These are phyloP conservation scores for Drosophila parthenogenetica DNA, from an alignment of 2,888 invertebrate species.

Conservation along the genomic window DNA sequence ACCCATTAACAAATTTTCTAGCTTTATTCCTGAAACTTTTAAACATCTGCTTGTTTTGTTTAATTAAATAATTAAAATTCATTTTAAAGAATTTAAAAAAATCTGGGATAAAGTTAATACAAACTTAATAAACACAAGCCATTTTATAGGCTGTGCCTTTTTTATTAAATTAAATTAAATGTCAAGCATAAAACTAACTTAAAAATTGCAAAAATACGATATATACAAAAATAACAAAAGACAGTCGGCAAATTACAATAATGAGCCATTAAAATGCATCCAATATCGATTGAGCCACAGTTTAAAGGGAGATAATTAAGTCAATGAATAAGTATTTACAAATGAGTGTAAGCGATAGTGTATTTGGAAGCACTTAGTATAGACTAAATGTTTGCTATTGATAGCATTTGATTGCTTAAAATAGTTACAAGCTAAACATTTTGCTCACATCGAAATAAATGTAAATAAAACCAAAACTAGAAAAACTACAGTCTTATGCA, in stretches of 20 bases:
- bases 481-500: slow-evolving; percentile 36
- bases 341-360: slow-evolving; percentile 5
- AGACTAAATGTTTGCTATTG: slow-evolving; percentile 27
- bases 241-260: slow-evolving; percentile 25
- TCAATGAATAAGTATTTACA: slow-evolving; percentile 9
- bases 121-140: too few species aligned
- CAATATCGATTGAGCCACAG: slow-evolving; percentile 17
- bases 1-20: too few species aligned
- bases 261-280: slow-evolving; percentile 29
- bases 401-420: slow-evolving; percentile 46
- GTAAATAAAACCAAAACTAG: slow-evolving; percentile 2
- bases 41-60: too few species aligned
- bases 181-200: too few species aligned
- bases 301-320: slow-evolving; percentile 13
- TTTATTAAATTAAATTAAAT: too few species aligned
- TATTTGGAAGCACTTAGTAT: slow-evolving; percentile 1
- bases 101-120: too few species aligned
- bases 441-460: slow-evolving; percentile 3
- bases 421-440: slow-evolving; percentile 30
- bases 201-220: background rate
- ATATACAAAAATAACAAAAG: background rate
- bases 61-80: too few species aligned
- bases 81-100: too few species aligned
- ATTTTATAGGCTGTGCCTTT: too few species aligned
- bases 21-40: too few species aligned